Conservation (phyloP, 2,113 vertebrate species). For the Deroptyus accipitrinus region DNA sequence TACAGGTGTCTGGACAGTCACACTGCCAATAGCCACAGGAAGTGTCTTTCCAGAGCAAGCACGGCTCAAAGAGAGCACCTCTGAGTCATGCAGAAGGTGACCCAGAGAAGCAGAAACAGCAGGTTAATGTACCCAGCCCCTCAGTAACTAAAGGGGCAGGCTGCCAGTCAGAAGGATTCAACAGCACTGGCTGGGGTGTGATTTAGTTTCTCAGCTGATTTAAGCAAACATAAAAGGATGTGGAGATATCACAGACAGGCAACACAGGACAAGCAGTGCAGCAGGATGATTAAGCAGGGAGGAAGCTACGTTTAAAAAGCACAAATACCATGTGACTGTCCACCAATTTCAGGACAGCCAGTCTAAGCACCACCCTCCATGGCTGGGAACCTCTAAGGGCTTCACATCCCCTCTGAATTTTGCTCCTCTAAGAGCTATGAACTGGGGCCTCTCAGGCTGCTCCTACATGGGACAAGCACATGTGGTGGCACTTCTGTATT, state of each 20-base stretch:
- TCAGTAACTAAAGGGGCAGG: not conserved
- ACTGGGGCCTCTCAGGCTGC: not conserved
- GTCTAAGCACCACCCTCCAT: not conserved
- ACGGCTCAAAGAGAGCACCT: not conserved
- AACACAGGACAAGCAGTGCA: not conserved
- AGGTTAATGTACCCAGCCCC: not conserved
- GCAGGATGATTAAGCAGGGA: not conserved
- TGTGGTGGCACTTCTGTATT: not conserved
- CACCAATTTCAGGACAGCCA: not conserved
- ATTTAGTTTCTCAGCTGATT: not conserved
- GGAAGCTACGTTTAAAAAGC: not conserved
- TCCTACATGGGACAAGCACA: not conserved
- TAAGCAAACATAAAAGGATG: not conserved
- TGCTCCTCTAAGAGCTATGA: not conserved
- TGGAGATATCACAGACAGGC: not conserved
- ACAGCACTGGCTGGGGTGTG: not conserved
- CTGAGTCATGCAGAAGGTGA: accelerated
- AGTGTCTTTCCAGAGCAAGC: not conserved
- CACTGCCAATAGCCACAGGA: not conserved
- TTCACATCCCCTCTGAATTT: not conserved
- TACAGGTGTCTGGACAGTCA: not conserved
- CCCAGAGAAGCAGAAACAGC: not conserved
- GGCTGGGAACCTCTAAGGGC: not conserved
- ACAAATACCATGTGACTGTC: not conserved
- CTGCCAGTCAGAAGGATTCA: not conserved